Evolutionary conservation across 2,888 invertebrate species (phyloP), one percentile per base, ranked within the genome.

Genomic region (Blera fallax): DNA sequence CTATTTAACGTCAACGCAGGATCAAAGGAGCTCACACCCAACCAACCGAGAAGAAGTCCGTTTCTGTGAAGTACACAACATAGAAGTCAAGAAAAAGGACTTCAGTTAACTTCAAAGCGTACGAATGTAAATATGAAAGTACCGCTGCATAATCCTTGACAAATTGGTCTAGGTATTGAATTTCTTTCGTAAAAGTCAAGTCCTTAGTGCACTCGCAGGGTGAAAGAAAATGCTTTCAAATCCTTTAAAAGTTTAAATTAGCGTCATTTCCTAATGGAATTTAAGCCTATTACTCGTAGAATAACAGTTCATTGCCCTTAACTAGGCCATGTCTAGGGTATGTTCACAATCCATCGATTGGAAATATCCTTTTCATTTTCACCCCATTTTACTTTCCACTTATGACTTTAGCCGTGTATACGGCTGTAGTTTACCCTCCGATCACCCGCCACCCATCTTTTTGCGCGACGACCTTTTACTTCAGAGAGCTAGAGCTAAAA

Each of bases 161-260:
- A 82, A 82, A 77, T 82, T 82, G 82, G 70, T 72, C 52, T 70
- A 58, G 43, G 58, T 80, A 50, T 58, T 73, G 76, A 58, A 62
- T 76, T 32, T n/a, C 10, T 45, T 56, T 60, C 48, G 54, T 16
- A 65, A 58, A 60, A 48, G 58, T 34, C 21, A 37, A 64, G 73
- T 67, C 65, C 72, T 65, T 70, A 50, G n/a, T 58, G 48, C 29
- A 65, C 58, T 70, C 16, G 16, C 5, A 10, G 10, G 29, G 29
- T 27, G 21, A n/a, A 8, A n/a, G 29, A 2, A 29, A 58, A 50
- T 24, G 40, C 16, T 58, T 69, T 40, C 50, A 77, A 77, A 52
- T 69, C 40, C 45, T 50, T 62, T 60, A 27, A 69, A 73, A 69
- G 54, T 73, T 83, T 21, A 64, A 78, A 83, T 78, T 67, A 78